phyloP scores from a whole-genome alignment of 30 jellyfish, hydroid and myxozoan species.

The Phacellophora camtschatica region DNA sequence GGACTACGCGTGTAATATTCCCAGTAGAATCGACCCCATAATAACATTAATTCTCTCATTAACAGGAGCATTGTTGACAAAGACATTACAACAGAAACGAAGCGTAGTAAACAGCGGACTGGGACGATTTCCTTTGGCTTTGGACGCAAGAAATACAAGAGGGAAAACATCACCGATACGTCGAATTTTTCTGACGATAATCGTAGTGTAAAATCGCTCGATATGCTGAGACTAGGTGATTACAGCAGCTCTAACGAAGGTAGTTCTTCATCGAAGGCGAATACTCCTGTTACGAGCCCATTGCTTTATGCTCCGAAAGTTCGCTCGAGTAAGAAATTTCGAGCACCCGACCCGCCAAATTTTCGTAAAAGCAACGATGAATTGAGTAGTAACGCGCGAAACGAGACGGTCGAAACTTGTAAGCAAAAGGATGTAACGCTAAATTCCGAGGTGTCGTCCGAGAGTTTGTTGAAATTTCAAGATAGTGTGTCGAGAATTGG shows the following conservation, averaged over 20 bases:
- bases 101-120: conserved; percentile 39
- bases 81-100: conserved; percentile 4
- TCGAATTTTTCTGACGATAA: conserved; percentile 13
- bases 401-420: neutral
- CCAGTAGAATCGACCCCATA: too few species aligned
- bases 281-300: conserved; percentile 54
- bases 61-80: neutral
- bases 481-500: too few species aligned
- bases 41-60: neutral
- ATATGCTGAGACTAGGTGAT: conserved; percentile 1
- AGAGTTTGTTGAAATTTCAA: neutral
- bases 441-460: neutral
- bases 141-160: conserved; percentile 37
- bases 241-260: conserved; percentile 38
- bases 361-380: neutral
- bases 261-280: conserved; percentile 52
- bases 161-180: neutral
- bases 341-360: conserved; percentile 56
- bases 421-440: neutral
- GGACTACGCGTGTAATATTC: too few species aligned
- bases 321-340: neutral
- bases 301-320: neutral
- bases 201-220: conserved; percentile 42
- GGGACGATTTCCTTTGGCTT: conserved; percentile 56
- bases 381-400: neutral